Evolutionary conservation across 2,797 vertebrate species (phyloP).

Genomic region (Nannoperca australis): DNA sequence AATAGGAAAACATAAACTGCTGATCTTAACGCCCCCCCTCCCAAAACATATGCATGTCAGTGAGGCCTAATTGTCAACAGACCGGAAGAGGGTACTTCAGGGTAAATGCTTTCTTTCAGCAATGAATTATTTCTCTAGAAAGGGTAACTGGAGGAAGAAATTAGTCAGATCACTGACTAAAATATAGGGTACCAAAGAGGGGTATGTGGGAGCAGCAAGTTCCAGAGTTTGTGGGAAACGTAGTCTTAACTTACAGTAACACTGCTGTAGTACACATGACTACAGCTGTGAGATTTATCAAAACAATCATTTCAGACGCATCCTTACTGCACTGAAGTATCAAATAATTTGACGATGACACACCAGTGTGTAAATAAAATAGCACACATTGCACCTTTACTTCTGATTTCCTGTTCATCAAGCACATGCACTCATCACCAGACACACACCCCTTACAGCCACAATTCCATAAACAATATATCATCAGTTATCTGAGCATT

Average conservation of each 20-base stretch:
- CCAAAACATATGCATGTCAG: too few relatives aligned
- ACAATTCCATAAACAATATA: slow-evolving; percentile 49
- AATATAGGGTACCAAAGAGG: not conserved
- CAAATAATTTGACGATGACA: not conserved
- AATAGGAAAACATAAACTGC: not conserved
- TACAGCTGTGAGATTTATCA: not conserved
- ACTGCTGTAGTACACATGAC: too few relatives aligned
- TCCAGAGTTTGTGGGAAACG: not conserved
- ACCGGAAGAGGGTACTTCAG: too few relatives aligned
- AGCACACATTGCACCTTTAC: not conserved
- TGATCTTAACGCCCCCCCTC: too few relatives aligned
- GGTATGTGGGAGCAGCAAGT: not conserved
- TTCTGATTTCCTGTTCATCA: slow-evolving; percentile 22
- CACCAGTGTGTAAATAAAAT: not conserved
- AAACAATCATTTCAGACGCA: not conserved
- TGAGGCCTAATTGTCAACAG: too few relatives aligned
- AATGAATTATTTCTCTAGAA: too few relatives aligned
- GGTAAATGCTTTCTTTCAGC: too few relatives aligned
- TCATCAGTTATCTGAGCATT: slow-evolving; percentile 43
- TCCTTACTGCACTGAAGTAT: not conserved
- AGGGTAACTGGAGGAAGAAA: too few relatives aligned
- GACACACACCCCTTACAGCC: not conserved
- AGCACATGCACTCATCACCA: not conserved
- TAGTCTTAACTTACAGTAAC: not conserved
- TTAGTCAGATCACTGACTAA: too few relatives aligned